phyloP scores from a whole-genome alignment of 1,140 invertebrate genomes.

The Neelides sp. region DNA sequence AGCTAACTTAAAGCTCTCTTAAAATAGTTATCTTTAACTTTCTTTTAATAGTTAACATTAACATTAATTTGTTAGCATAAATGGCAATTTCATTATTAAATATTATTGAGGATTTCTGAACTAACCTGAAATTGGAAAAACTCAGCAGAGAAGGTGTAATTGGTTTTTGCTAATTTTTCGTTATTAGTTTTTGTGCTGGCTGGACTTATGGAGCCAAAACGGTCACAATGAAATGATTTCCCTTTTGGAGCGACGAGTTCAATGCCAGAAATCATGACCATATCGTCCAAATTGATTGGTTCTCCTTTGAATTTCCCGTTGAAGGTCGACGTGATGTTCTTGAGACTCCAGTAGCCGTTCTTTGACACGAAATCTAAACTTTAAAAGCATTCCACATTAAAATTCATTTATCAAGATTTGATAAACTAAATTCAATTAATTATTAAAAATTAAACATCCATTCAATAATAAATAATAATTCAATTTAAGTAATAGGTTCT shows the following conservation, averaged over 20 bases:
- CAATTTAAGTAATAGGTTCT: no score
- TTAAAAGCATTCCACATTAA: no score
- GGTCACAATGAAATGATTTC: conserved; percentile 18
- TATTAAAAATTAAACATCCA: no score
- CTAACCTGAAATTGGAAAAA: conserved; percentile 24
- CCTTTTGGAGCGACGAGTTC: conserved; percentile 5
- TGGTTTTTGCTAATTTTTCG: neutral
- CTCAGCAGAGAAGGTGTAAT: conserved; percentile 9
- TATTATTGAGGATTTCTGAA: neutral
- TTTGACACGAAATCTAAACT: no score
- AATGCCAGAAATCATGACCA: conserved; percentile 2
- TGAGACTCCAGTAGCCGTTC: conserved; percentile 5
- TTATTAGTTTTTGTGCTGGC: no score
- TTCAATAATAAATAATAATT: no score
- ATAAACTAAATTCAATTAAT: no score
- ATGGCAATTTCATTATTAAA: neutral
- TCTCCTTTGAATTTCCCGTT: neutral
- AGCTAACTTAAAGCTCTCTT: neutral
- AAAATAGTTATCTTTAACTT: neutral
- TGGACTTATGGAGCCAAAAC: conserved; percentile 14
- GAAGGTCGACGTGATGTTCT: neutral
- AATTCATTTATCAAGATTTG: no score
- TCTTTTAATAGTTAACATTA: no score
- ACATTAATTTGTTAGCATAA: neutral
- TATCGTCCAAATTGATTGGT: neutral